Conservation (phyloP, 2,797 vertebrate genomes). For the Artibeus jamaicensis region DNA sequence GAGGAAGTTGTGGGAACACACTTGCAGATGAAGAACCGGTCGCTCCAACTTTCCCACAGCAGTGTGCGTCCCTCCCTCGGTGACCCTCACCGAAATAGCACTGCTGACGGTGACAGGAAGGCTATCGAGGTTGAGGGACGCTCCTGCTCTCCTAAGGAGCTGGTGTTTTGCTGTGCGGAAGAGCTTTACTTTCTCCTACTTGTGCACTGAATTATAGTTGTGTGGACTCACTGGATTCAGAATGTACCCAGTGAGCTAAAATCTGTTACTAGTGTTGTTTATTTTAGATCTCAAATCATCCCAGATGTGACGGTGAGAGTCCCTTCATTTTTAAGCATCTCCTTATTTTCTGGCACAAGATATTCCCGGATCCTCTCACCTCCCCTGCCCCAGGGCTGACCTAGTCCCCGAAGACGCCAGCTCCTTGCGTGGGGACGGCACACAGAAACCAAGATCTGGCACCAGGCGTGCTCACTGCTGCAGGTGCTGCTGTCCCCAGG, state of each 20-base stretch:
- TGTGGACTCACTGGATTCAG: not conserved
- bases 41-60: not conserved
- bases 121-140: accelerated
- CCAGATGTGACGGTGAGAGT: not conserved
- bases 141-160: not conserved
- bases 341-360: not conserved
- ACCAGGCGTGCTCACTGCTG: not conserved
- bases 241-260: not conserved
- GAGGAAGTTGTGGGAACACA: not conserved
- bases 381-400: not conserved
- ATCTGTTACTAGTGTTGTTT: not conserved
- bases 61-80: accelerated
- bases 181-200: not conserved
- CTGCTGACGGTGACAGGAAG: accelerated
- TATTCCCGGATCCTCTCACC: not conserved
- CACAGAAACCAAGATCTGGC: accelerated
- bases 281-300: not conserved
- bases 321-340: not conserved
- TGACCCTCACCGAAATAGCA: too few relatives aligned
- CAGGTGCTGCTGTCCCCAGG: not conserved
- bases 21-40: not conserved
- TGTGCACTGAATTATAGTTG: accelerated
- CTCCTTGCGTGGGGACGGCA: accelerated
- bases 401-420: not conserved
- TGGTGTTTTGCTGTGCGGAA: accelerated